A percentile compares a stretch with the other conserved stretches of the same genome.
phyloP scores from a whole-genome alignment of 2,113 vertebrate species.

The Pelmatolapia mariae region DNA sequence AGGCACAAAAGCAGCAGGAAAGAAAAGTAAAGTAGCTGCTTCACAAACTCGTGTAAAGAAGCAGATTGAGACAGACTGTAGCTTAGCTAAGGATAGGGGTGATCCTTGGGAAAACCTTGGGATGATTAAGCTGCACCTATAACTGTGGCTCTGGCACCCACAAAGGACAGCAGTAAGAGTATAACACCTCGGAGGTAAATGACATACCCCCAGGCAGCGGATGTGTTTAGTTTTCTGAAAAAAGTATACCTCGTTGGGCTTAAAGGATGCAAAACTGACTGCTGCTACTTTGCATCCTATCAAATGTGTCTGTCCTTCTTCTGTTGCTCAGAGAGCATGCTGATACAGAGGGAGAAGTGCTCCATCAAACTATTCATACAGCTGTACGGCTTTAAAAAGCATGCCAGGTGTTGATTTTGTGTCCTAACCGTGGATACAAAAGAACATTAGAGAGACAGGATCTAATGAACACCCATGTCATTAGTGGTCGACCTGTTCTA shows the following conservation, averaged over 20 bases:
- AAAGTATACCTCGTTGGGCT: neutral
- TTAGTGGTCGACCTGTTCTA: neutral
- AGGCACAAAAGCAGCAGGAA: neutral
- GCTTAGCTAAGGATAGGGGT: accelerated
- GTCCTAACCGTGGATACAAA: neutral
- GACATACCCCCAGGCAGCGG: neutral
- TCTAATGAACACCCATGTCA: neutral
- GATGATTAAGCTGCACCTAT: neutral
- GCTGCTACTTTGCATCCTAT: neutral
- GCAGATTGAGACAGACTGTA: neutral
- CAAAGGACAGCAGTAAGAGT: neutral
- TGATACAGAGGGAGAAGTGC: neutral
- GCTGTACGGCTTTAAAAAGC: neutral
- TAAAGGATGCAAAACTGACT: neutral
- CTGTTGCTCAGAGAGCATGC: neutral
- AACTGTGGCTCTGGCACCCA: neutral
- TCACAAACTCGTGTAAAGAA: neutral
- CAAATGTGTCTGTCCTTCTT: neutral
- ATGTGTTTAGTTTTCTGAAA: neutral
- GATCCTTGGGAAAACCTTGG: neutral
- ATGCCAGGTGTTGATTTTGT: neutral
- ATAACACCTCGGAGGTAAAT: neutral
- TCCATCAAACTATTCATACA: neutral
- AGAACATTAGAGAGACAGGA: neutral
- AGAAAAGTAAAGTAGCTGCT: neutral